phyloP scores from a whole-genome alignment of 2,113 vertebrate species.

The Eira barbara region DNA sequence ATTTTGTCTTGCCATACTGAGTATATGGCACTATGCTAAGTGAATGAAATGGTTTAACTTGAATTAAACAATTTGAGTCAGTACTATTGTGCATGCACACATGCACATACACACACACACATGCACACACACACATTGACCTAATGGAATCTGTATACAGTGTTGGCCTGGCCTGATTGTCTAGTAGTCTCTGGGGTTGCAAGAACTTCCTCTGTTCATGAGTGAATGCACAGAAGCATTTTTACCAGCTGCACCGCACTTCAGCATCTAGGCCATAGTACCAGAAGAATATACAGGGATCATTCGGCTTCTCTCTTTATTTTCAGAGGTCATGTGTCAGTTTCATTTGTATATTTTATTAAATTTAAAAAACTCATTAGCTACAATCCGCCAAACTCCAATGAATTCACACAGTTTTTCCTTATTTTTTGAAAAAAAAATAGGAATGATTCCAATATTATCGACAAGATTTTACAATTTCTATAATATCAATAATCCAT shows the following conservation, averaged over 20 bases:
- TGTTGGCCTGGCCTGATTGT: not conserved
- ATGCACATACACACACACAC: not conserved
- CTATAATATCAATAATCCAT: not conserved
- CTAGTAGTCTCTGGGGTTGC: not conserved
- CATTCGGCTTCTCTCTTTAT: conserved; percentile 37
- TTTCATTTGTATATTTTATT: conserved; percentile 23
- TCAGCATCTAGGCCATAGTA: not conserved
- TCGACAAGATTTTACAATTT: conserved; percentile 33
- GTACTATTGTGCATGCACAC: not conserved
- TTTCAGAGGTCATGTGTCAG: conserved; percentile 44
- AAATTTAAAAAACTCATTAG: not conserved
- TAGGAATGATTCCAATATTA: not conserved
- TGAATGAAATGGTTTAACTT: not conserved
- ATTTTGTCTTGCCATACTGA: not conserved
- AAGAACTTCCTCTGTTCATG: not conserved
- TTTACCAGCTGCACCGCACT: not conserved
- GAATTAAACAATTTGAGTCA: conserved; percentile 15
- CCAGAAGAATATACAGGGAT: not conserved
- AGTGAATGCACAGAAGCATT: not conserved
- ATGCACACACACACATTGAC: not conserved
- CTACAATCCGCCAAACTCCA: not conserved
- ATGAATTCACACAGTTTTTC: not conserved
- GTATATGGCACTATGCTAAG: not conserved
- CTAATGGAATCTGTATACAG: not conserved
- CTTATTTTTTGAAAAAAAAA: not conserved